Evolutionary conservation across 2,113 vertebrate genomes (phyloP).

Genomic region (Platysteira castanea): DNA sequence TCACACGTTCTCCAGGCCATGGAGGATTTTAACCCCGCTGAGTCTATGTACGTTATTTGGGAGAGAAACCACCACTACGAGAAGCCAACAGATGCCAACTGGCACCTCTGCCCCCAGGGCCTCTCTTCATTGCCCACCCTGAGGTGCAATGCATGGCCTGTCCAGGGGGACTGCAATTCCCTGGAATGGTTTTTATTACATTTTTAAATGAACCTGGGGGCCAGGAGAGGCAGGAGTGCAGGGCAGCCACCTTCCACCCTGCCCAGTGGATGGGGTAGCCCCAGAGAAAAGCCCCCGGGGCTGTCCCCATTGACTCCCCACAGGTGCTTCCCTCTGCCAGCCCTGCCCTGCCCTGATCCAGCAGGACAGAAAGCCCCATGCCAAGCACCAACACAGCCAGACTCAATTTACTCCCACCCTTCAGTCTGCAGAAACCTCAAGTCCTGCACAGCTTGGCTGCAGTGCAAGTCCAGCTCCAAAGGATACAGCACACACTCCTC

Average conservation of each 20-base stretch:
- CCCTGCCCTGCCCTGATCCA: not conserved
- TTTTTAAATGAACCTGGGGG: not conserved
- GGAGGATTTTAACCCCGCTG: not conserved
- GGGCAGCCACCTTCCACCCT: not conserved
- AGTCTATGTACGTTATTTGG: rapidly evolving
- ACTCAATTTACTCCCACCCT: not conserved
- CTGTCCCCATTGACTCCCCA: not conserved
- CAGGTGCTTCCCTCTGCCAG: not conserved
- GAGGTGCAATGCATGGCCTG: rapidly evolving
- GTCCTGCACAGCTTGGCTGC: rapidly evolving
- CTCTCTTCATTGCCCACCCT: not conserved
- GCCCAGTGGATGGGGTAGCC: not conserved
- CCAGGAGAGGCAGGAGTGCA: not conserved
- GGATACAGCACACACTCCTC: not conserved
- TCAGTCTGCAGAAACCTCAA: not conserved
- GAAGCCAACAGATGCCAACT: not conserved
- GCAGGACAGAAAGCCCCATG: not conserved
- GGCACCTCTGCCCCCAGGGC: not conserved
- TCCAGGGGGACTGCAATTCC: not conserved
- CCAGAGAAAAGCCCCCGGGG: rapidly evolving
- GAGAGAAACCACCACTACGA: not conserved
- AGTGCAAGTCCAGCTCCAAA: rapidly evolving
- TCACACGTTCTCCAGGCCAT: not conserved
- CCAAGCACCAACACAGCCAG: not conserved
- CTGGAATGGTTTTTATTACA: not conserved